These are phyloP conservation scores for Galaxias olidus DNA, from an alignment of 2,797 vertebrate genomes.

Conservation along the genomic window DNA sequence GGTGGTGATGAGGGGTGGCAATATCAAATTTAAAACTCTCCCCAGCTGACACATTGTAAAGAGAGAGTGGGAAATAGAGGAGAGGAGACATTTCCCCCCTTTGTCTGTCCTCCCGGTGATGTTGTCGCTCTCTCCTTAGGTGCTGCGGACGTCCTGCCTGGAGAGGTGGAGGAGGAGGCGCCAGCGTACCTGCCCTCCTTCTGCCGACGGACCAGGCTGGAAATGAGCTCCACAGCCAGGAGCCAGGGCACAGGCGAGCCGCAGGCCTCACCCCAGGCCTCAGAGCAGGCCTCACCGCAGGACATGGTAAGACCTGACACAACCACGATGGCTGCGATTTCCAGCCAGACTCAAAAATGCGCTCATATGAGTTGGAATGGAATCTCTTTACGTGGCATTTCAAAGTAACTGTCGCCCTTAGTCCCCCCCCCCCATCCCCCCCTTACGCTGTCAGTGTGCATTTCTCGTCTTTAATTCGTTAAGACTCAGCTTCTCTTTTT, in stretches of 20 bases:
- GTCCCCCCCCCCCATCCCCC: too few species aligned
- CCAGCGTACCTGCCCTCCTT: conserved; percentile 35
- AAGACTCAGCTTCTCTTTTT: too few species aligned
- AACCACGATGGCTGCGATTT: too few species aligned
- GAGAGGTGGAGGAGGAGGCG: conserved; percentile 64
- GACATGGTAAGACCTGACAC: conserved; percentile 20
- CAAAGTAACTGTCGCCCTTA: too few species aligned
- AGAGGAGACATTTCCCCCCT: conserved; percentile 31
- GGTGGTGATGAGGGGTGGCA: neutral
- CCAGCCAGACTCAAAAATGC: too few species aligned
- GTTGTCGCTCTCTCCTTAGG: conserved; percentile 43
- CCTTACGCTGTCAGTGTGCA: too few species aligned
- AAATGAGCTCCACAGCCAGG: conserved; percentile 46
- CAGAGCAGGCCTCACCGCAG: neutral
- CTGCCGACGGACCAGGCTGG: conserved; percentile 49
- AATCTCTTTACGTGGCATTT: too few species aligned
- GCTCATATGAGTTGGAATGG: too few species aligned
- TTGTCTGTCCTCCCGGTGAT: conserved; percentile 39
- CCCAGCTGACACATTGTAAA: conserved; percentile 23
- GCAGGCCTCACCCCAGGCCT: neutral
- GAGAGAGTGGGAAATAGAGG: conserved; percentile 6
- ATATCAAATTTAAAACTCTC: conserved; percentile 28
- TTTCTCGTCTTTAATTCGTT: too few species aligned
- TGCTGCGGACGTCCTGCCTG: conserved; percentile 59
- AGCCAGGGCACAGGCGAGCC: conserved; percentile 26